Conservation (phyloP, 2,113 vertebrate genomes). For the Collichthys lucidus region DNA sequence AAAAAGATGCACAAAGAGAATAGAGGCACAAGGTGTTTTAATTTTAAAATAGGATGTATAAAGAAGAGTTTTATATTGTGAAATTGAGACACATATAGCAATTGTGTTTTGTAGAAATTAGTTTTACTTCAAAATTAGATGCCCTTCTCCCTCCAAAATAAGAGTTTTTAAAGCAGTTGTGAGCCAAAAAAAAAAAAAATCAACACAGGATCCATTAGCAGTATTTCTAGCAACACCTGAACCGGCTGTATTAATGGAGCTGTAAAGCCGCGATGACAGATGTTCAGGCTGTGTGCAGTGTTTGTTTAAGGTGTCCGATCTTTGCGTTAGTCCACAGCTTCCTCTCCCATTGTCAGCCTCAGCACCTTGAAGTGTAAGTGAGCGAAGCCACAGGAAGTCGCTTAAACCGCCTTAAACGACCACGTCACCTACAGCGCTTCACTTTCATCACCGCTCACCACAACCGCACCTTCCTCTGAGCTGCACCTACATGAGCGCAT, state of each 20-base stretch:
- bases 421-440: slow-evolving; percentile 22
- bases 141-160: not conserved
- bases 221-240: not conserved
- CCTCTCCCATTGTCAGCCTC: slow-evolving; percentile 13
- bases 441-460: slow-evolving; percentile 64
- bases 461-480: slow-evolving; percentile 36
- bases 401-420: slow-evolving; percentile 31
- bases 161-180: not conserved
- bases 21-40: too few relatives aligned
- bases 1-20: too few relatives aligned
- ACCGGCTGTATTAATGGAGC: not conserved
- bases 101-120: not conserved
- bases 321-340: slow-evolving; percentile 17
- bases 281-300: not conserved
- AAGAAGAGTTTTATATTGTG: not conserved
- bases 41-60: not conserved
- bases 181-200: not conserved
- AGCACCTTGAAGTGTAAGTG: slow-evolving; percentile 2
- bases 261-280: slow-evolving; percentile 18
- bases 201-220: not conserved
- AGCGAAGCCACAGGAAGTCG: slow-evolving; percentile 37
- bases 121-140: not conserved
- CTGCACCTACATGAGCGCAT: slow-evolving; percentile 5
- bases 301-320: slow-evolving; percentile 36
- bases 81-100: not conserved